A percentile compares a stretch with the other conserved stretches of the same genome.
Evolutionary conservation across 2,797 vertebrate genomes (phyloP).

Genomic region (Delichon dasypus): DNA sequence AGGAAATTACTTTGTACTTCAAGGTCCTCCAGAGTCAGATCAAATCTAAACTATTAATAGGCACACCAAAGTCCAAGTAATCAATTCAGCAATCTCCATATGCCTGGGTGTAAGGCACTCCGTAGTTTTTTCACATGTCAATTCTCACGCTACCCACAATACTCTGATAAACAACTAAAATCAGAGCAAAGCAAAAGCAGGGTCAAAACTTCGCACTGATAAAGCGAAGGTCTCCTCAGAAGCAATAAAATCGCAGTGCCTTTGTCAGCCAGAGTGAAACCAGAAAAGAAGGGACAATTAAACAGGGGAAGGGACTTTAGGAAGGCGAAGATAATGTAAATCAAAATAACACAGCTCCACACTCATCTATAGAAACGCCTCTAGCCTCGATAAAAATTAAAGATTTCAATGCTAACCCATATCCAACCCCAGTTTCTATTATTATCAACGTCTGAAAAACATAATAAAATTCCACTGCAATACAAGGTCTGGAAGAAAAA

Average conservation of each 20-base stretch:
- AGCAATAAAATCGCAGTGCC: background rate
- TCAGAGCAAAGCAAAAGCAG: background rate
- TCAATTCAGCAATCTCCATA: background rate
- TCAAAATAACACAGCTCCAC: background rate
- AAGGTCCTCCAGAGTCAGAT: background rate
- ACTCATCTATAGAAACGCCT: background rate
- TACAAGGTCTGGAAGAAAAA: background rate
- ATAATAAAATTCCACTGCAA: background rate
- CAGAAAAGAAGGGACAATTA: background rate
- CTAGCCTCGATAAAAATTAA: background rate
- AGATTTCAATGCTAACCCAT: background rate
- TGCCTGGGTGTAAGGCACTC: accelerated
- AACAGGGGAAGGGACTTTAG: background rate
- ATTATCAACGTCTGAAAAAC: background rate
- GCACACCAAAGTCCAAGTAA: background rate
- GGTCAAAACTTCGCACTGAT: background rate
- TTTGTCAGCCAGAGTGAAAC: background rate
- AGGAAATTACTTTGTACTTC: background rate
- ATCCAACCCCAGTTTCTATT: background rate
- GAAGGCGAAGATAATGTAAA: background rate
- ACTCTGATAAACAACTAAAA: background rate
- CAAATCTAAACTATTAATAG: background rate
- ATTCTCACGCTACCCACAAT: background rate
- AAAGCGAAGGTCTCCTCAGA: background rate
- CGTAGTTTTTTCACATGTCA: background rate